Evolutionary conservation across 2,888 invertebrate genomes (phyloP).

Genomic region (Drosophila rellima): DNA sequence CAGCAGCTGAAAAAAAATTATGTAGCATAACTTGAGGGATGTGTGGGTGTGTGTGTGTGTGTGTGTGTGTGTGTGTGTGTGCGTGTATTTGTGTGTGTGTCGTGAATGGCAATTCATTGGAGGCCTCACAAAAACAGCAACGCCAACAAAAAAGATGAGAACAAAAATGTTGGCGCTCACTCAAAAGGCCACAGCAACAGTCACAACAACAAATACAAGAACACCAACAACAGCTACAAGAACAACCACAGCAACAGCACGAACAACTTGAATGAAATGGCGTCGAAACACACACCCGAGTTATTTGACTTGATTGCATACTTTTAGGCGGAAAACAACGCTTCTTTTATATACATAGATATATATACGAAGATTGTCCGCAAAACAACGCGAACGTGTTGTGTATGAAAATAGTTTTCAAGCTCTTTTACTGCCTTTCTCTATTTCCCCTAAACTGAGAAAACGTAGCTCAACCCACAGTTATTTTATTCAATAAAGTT

Average conservation of each 20-base stretch:
- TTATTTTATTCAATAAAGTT: slow-evolving; percentile 14
- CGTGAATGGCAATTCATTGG: slow-evolving; percentile 63
- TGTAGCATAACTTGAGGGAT: slow-evolving; percentile 65
- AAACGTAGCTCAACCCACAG: not conserved
- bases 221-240: not conserved
- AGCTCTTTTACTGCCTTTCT: slow-evolving; percentile 26
- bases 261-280: slow-evolving; percentile 33
- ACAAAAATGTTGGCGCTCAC: slow-evolving; percentile 43
- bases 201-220: slow-evolving; percentile 23
- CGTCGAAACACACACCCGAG: slow-evolving; percentile 51
- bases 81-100: slow-evolving; percentile 17
- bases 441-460: not conserved
- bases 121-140: slow-evolving; percentile 62
- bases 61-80: slow-evolving; percentile 10
- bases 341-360: slow-evolving; percentile 47
- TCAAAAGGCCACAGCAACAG: slow-evolving; percentile 44
- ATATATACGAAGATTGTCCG: slow-evolving; percentile 7
- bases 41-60: slow-evolving; percentile 22
- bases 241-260: slow-evolving; percentile 13
- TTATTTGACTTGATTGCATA: slow-evolving; percentile 75
- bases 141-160: slow-evolving; percentile 40
- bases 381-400: slow-evolving; percentile 53
- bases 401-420: slow-evolving; percentile 62
- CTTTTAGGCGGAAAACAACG: slow-evolving; percentile 65
- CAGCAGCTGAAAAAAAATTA: slow-evolving; percentile 44